A percentile compares a stretch with the other conserved stretches of the same genome.
Conservation (phyloP, 1,140 invertebrate species). For the Leguminivora glycinivorella region DNA sequence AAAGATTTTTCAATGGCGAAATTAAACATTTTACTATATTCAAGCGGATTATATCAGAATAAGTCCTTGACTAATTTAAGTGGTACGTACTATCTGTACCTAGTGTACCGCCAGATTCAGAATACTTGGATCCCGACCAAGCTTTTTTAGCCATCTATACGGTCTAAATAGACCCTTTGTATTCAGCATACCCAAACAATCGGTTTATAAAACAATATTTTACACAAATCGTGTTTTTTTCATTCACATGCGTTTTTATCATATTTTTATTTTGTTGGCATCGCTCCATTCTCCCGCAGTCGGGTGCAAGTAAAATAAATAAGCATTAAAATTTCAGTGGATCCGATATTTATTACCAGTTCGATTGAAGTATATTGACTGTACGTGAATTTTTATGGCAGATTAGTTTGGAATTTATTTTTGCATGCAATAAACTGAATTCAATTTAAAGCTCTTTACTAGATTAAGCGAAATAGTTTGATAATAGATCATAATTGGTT, state of each 20-base stretch:
- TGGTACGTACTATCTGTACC: too few species aligned
- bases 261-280: constrained; percentile 12
- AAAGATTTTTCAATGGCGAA: neutral
- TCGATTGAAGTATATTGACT: constrained; percentile 12
- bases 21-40: neutral
- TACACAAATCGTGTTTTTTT: neutral
- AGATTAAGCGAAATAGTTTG: neutral
- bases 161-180: neutral
- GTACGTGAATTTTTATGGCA: constrained; percentile 15
- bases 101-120: too few species aligned
- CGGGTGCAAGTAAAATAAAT: constrained; percentile 11
- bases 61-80: too few species aligned
- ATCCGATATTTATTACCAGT: constrained; percentile 18
- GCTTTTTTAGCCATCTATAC: neutral
- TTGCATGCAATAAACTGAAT: neutral
- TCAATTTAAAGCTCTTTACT: too few species aligned
- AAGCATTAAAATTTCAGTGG: constrained; percentile 22
- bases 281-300: constrained; percentile 6
- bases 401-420: neutral
- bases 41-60: neutral
- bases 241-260: neutral
- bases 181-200: neutral
- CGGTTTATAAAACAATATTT: neutral
- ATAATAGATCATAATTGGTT: too few species aligned
- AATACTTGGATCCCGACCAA: too few species aligned